Base-by-base conservation (phyloP, 2,797 vertebrate genomes). In the Buphagus erythrorhynchus region DNA sequence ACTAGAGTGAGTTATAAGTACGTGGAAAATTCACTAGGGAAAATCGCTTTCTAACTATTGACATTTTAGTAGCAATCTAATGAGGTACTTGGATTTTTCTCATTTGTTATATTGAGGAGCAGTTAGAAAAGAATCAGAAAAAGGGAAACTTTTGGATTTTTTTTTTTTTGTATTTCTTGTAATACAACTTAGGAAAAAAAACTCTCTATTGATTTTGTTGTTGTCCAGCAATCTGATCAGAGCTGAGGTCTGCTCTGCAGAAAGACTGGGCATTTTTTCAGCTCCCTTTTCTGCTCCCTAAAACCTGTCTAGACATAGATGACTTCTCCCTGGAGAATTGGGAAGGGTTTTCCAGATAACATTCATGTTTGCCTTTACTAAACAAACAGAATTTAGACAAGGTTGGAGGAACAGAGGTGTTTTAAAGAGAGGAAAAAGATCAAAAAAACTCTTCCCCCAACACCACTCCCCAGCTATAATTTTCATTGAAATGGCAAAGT, bases 31-130 rank as follows among this genome's bases (percentile, higher is more conserved):
- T 71, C 74, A 68, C 49, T 46, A 36, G 48, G 35, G 67, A 95
- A 92, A 86, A 94, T 75, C 28, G 21, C 43, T 92, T 93, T 92
- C 73, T 86, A 78, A 43, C 46, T 86, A 58, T 66, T 84, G 94
- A 88, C 38, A 66, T 94, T 95, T 88, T 68, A 81, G 25, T 65
- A 81, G 67, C 57, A 54, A 68, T 82, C 59, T 93, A 74, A 91
- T 82, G 58, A 94, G 43, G 5, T 52, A 58, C 55, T 76, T 92
- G 42, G 59, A 29, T 72, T 87, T 94, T 92, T 67, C 43, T 86
- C 19, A 2, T 62, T 43, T 22, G 38, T 62, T 86, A 5, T 18
- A 25, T 55, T 31, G 66, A 78, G 35, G 26, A 88, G 31, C 36
- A 75, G 31, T 69, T 92, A 79, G 67, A 69, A 81, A 72, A 91